Evolutionary conservation across 2,888 invertebrate species (phyloP).

Genomic region (Dicyrtomina minuta): DNA sequence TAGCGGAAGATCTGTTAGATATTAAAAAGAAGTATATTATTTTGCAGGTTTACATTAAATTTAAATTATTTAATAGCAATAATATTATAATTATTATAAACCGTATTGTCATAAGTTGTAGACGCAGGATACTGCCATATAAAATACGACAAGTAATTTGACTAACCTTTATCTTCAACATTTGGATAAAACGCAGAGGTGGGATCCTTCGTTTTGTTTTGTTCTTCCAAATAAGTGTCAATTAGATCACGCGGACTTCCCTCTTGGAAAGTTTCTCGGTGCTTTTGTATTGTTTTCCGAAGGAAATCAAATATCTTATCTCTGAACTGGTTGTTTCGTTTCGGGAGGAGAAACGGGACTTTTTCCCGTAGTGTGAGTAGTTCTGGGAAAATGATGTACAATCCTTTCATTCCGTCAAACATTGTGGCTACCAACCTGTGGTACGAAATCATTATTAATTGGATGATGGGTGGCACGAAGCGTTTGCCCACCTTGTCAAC

Average conservation of each 20-base stretch:
- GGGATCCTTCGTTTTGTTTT: neutral
- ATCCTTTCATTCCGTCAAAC: no score
- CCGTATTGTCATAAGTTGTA: no score
- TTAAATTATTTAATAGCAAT: neutral
- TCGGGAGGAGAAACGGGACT: neutral
- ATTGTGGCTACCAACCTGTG: no score
- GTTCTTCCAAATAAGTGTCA: conserved; percentile 5
- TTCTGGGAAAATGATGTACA: no score
- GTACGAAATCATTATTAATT: no score
- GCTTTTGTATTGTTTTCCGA: neutral
- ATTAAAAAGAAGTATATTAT: neutral
- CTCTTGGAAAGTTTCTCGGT: neutral
- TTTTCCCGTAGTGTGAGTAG: no score
- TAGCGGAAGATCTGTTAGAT: neutral
- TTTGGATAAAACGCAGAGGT: no score
- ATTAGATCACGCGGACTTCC: conserved; percentile 22
- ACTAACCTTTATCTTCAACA: neutral
- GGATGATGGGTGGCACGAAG: no score
- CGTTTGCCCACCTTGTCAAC: no score
- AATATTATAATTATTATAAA: no score
- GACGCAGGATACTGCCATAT: no score
- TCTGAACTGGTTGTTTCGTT: neutral
- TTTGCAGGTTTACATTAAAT: neutral
- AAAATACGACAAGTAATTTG: no score
- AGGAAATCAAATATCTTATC: conserved; percentile 14